Base-by-base conservation (phyloP, 1,140 invertebrate genomes). In the Drosophila sturtevanti region DNA sequence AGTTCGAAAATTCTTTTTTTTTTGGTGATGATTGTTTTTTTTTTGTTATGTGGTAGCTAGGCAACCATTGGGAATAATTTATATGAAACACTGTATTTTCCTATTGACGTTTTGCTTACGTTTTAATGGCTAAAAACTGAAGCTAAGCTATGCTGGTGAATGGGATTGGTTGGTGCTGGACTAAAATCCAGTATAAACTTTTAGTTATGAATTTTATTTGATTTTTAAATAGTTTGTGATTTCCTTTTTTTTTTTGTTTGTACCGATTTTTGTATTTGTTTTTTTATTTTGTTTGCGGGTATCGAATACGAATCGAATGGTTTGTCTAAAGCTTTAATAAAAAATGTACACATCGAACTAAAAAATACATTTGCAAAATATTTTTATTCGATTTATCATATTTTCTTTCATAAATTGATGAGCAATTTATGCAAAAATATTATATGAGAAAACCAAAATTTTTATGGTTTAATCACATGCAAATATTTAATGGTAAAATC, bases 21-120 rank as follows among this genome's bases (percentile, higher is more conserved):
- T 48, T 31, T 44, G 16, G 41, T 48, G 41, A 11, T 48, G 41
- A 48, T 48, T 24, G 21, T 37, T 31, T 31, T 51, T 31, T 51
- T 34, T 51, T 69, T 51, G 55, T 12, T 58, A 37, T 31, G 54
- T 37, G 62, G 41, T 21, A 48, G 41, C 41, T 18, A 21, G 41
- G 41, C 41, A 48, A 48, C 41, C 41, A 31, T 41, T 37, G 73
- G 73, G 54, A 74, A 74, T 74, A 55, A 44, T 74, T 74, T 60
- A 73, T 73, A 66, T 16, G 52, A 18, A 74, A 35, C 62, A 66
- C 52, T 66, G 59, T 66, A 21, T 24, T 73, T 35, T 37, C 34
- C 16, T 44, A 61, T 24, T 71, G 67, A 16, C 18, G 55, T 60
- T 70, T 61, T 51, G 68, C n/a, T 68, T 34, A 54, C 38, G 54